Conservation (phyloP, 2,888 invertebrate species). For the Cryptocephalus primarius region DNA sequence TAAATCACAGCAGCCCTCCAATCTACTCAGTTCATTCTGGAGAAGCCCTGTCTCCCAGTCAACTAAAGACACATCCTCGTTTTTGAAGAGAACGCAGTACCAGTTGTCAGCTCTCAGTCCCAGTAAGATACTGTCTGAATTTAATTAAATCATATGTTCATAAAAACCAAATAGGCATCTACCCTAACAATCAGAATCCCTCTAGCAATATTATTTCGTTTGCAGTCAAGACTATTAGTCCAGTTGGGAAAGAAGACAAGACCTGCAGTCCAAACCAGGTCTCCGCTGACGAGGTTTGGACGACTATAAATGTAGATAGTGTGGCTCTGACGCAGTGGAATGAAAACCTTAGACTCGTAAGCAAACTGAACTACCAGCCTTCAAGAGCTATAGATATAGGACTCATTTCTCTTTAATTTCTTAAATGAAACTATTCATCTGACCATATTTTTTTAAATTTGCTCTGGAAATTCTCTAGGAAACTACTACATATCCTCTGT, state of each 20-base stretch:
- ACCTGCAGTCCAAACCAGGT: slow-evolving; percentile 36
- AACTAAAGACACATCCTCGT: slow-evolving; percentile 39
- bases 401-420: too few relatives aligned
- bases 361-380: too few relatives aligned
- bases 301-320: slow-evolving; percentile 53
- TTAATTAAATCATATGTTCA: too few relatives aligned
- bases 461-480: neutral
- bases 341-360: slow-evolving; percentile 63
- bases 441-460: neutral
- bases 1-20: slow-evolving; percentile 36
- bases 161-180: too few relatives aligned
- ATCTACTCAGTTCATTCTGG: slow-evolving; percentile 45
- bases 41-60: slow-evolving; percentile 42
- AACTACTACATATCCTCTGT: neutral
- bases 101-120: slow-evolving; percentile 44
- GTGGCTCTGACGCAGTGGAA: slow-evolving; percentile 66
- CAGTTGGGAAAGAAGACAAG: slow-evolving; percentile 17
- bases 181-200: neutral
- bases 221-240: slow-evolving; percentile 10
- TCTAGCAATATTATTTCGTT: neutral
- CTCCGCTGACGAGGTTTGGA: slow-evolving; percentile 43
- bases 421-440: too few relatives aligned
- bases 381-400: too few relatives aligned
- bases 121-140: slow-evolving; percentile 35
- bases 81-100: slow-evolving; percentile 43